Base-by-base conservation (phyloP, 2,888 invertebrate genomes). In the Oithona nana region DNA sequence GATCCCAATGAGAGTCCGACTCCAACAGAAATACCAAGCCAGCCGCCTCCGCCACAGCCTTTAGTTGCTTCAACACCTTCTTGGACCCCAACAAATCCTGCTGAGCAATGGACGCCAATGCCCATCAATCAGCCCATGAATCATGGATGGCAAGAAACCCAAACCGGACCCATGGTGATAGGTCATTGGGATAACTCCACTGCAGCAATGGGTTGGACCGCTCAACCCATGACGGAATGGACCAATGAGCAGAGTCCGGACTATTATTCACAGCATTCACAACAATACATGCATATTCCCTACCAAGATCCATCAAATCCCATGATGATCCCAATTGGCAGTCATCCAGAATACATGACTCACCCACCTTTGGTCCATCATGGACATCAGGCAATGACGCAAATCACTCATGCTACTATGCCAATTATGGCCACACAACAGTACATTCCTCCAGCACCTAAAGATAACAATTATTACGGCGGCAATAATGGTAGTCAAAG, bases 381-480 rank as follows among this genome's bases (percentile, higher is more conserved):
- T 39, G 8, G 16, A 6, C 39, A 39, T 16, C 39, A 39, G 39
- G 8, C 39, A 39, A 39, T 39, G 6, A 39, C 39, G 39, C 39
- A 39, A 39, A 6, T 39, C 39, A 39, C 39, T 16, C 39, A 39
- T 39, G 39, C 39, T 16, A 39, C 39, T 16, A 54, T 26, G 6
- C 54, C 54, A 54, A 54, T 54, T 11, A 54, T 54, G 54, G 24
- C 54, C 54, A 54, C 54, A 16, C 54, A 54, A 24, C 54, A 54
- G 4, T 11, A 24, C 8, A 26, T 24, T 2, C 54, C 54, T 26
- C 20, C 2, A 26, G 3, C 24, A 16, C 26, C 54, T 24, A 20
- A 2, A n/a, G 54, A 54, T 3, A 26, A 20, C 54, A 54, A 6
- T 16, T 54, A 54, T 26, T 54, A 54, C 54, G 20, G n/a, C 50